A percentile compares a stretch with the other conserved stretches of the same genome.
phyloP scores from a whole-genome alignment of 2,797 vertebrate genomes.

The Bovichtus variegatus region DNA sequence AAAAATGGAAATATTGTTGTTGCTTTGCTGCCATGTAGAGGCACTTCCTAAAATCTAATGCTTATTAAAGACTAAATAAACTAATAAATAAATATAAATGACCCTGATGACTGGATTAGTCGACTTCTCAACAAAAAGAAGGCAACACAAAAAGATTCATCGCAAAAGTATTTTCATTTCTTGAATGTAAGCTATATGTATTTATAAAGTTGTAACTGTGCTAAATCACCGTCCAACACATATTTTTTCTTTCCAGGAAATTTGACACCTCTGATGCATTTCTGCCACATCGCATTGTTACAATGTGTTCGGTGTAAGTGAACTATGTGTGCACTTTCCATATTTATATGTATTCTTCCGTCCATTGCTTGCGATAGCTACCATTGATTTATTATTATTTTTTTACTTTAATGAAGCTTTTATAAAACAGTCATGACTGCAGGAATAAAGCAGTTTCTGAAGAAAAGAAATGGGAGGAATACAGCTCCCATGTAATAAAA shows the following conservation, averaged over 20 bases:
- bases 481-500: conserved; percentile 13
- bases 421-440: not conserved
- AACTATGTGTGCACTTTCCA: not conserved
- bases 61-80: too few species aligned
- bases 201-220: not conserved
- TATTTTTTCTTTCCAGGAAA: not conserved
- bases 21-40: too few species aligned
- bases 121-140: too few species aligned
- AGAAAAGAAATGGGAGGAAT: not conserved
- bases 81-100: too few species aligned
- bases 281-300: not conserved
- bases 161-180: not conserved
- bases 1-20: too few species aligned
- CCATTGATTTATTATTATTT: not conserved
- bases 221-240: not conserved
- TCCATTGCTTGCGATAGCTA: too few species aligned
- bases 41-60: too few species aligned
- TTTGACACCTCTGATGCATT: not conserved
- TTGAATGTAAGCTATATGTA: not conserved
- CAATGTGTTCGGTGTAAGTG: not conserved
- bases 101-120: too few species aligned
- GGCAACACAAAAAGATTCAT: too few species aligned
- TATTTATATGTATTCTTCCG: not conserved
- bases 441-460: not conserved
- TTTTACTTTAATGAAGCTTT: not conserved